Evolutionary conservation across 2,113 vertebrate species (phyloP).

Genomic region (Rhodinocichla rosea): DNA sequence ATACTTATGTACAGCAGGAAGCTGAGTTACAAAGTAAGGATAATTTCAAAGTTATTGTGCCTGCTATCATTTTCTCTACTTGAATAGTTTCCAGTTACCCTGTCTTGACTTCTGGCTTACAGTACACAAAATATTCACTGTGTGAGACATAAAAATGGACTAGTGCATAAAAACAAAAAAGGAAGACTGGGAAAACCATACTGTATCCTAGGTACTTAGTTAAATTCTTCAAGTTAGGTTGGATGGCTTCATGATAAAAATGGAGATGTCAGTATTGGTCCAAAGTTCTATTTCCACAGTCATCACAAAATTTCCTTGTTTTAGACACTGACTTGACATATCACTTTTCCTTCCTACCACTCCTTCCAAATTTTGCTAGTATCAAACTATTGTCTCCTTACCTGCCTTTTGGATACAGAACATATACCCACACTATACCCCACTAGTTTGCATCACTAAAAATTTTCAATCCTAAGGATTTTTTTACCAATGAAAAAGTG

Average conservation of each 20-base stretch:
- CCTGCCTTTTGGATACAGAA: not conserved
- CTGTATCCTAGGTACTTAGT: not conserved
- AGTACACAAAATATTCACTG: not conserved
- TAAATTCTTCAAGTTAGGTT: not conserved
- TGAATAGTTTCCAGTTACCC: not conserved
- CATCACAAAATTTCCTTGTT: not conserved
- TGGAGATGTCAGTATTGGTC: not conserved
- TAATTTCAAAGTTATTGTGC: not conserved
- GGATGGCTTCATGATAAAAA: not conserved
- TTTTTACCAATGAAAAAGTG: not conserved
- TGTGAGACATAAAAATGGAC: not conserved
- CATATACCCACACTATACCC: not conserved
- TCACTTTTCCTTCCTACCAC: not conserved
- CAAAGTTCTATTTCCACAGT: not conserved
- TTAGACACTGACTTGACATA: not conserved
- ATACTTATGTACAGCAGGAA: not conserved
- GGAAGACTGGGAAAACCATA: not conserved
- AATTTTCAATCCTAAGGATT: not conserved
- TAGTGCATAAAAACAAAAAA: not conserved
- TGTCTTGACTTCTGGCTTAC: not conserved
- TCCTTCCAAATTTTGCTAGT: not conserved
- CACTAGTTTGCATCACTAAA: not conserved
- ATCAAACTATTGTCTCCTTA: not conserved
- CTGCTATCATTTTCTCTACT: not conserved
- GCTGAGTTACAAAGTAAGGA: not conserved